These are phyloP conservation scores for Oryzias curvinotus DNA, from an alignment of 2,113 vertebrate genomes.

Conservation along the genomic window DNA sequence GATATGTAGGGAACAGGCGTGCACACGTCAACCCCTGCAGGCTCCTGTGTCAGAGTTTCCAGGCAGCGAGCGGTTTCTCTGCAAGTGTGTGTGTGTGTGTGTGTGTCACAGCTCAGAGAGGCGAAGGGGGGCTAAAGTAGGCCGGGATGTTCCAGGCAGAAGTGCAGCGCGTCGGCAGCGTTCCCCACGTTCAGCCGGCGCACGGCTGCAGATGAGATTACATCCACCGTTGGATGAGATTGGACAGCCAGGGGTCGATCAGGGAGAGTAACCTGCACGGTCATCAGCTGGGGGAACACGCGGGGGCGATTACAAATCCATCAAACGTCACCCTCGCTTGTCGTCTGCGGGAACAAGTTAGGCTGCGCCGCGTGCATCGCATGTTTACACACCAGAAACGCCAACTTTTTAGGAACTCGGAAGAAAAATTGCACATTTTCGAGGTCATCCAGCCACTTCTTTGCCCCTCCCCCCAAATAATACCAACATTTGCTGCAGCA, in stretches of 20 bases:
- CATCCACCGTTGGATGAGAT: constrained; percentile 59
- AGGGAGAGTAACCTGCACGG: constrained; percentile 13
- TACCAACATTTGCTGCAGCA: neutral
- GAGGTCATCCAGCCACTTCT: neutral
- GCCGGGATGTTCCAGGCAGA: constrained; percentile 80
- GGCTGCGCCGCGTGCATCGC: neutral
- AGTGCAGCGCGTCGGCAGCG: constrained; percentile 76
- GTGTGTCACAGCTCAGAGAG: constrained; percentile 35
- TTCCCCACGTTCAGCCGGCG: constrained; percentile 74
- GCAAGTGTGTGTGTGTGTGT: constrained; percentile 30
- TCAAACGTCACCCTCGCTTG: neutral
- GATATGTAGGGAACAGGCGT: constrained; percentile 52
- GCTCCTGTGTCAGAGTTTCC: constrained; percentile 69
- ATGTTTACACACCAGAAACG: constrained; percentile 13
- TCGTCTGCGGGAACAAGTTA: neutral
- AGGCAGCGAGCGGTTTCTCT: constrained; percentile 17
- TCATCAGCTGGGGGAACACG: constrained; percentile 29
- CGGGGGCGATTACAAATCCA: constrained; percentile 3
- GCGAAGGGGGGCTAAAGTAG: constrained; percentile 71
- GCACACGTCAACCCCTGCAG: constrained; percentile 43
- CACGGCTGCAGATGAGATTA: constrained; percentile 76
- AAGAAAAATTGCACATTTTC: constrained; percentile 10
- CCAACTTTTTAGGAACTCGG: constrained; percentile 16
- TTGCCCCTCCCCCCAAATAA: constrained; percentile 5
- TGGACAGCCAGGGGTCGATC: constrained; percentile 62